Evolutionary conservation across 2,888 invertebrate species (phyloP), one percentile per base, ranked within the genome.

Genomic region (Nemapogon koenigi): DNA sequence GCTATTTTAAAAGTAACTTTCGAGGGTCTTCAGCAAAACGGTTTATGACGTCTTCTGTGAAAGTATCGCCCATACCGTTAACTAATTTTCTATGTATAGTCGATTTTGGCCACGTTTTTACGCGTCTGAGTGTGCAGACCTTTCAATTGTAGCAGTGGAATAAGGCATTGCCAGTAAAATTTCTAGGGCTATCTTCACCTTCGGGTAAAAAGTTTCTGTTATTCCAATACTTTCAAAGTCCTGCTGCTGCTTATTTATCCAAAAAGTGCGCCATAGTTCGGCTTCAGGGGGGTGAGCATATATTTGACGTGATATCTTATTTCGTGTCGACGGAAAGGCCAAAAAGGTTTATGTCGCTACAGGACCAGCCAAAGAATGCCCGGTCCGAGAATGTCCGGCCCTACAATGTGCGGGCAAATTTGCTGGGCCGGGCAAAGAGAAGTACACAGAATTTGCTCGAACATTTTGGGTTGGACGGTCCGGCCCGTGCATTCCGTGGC

Each of bases 81-180:
- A 32, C 37, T 38, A 31, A 17, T 38, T 37, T 37, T 17, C 37
- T 35, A 31, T 35, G 38, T 35, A 42, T 42, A 36, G 40, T 41
- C 33, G 37, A 41, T 43, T 41, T 41, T 40, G 41, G 41, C 39
- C 43, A 41, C 30, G 40, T 41, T 44, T 42, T 41, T 13, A 43
- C 40, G 36, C 42, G 40, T 41, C 31, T 40, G 35, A 44, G 37
- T 29, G 38, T 40, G 25, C 42, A 29, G 40, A 40, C 26, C 40
- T 40, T 42, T 44, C 38, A 42, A 40, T 42, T 36, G 39, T 30
- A 41, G 35, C 41, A 15, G 37, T 40, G 37, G 33, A 40, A 40
- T 37, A 42, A 37, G 40, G 37, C 42, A 40, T 43, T 41, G 40
- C 26, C 27, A 40, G 18, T 15, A 40, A 15, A 40, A 37, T 40